These are phyloP conservation scores for Lepus timidus DNA, from an alignment of 2,113 vertebrate species.

Conservation along the genomic window DNA sequence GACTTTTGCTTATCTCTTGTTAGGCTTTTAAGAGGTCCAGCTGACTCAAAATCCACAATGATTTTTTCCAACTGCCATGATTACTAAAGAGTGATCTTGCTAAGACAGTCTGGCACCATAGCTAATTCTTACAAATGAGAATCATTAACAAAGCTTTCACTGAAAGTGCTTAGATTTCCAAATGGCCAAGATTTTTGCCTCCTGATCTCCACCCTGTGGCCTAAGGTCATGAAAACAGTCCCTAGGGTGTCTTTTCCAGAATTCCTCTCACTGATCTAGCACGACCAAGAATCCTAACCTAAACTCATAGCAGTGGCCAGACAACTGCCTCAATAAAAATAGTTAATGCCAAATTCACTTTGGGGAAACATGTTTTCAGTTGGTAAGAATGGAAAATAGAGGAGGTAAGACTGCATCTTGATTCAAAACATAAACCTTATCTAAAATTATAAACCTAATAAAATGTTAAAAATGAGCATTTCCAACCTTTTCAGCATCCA, in stretches of 20 bases:
- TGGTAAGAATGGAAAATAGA: not conserved
- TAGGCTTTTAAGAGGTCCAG: not conserved
- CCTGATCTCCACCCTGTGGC: not conserved
- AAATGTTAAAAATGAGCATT: not conserved
- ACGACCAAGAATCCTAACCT: not conserved
- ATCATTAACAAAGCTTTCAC: not conserved
- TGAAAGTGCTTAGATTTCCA: not conserved
- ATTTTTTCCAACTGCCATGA: not conserved
- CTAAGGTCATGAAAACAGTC: not conserved
- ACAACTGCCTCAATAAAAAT: not conserved
- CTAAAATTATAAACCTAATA: conserved; percentile 38
- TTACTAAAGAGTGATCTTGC: not conserved
- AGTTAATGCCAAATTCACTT: not conserved
- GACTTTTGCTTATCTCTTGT: not conserved
- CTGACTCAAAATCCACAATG: not conserved
- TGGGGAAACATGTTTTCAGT: not conserved
- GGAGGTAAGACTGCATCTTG: not conserved
- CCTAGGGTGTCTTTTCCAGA: not conserved
- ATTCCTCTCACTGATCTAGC: not conserved
- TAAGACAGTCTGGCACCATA: not conserved
- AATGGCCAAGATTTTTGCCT: not conserved
- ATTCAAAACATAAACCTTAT: not conserved
- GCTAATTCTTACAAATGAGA: not conserved
- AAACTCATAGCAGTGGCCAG: not conserved
- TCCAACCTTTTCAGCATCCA: conserved; percentile 97